Conservation (phyloP, 53 echinoderm and acorn worm species). For the Holothuria scabra region DNA sequence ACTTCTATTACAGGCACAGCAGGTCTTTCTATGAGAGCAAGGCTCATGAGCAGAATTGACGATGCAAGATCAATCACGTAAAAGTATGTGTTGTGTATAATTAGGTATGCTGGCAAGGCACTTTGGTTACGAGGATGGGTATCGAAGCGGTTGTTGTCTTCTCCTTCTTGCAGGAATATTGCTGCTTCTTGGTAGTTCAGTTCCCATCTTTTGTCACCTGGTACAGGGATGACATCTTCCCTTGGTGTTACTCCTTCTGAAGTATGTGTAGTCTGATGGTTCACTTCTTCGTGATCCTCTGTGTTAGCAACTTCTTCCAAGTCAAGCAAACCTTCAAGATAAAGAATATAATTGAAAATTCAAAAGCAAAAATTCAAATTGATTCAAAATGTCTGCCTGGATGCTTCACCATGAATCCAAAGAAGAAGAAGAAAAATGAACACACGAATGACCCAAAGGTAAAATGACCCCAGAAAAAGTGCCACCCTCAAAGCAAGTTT, state of each 20-base stretch:
- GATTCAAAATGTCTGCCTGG: too few species aligned
- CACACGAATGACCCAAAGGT: too few species aligned
- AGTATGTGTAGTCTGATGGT: not conserved
- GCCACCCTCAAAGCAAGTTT: too few species aligned
- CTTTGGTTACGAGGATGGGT: conserved; percentile 79
- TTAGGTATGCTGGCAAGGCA: conserved; percentile 89
- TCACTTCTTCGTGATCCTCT: not conserved
- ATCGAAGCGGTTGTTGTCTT: conserved; percentile 86
- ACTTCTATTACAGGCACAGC: conserved; percentile 74
- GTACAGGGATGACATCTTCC: not conserved
- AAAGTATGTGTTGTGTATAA: conserved; percentile 90
- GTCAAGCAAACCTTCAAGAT: not conserved
- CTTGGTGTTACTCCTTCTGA: not conserved
- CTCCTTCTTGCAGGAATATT: conserved; percentile 77
- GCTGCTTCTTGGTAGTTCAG: conserved; percentile 67
- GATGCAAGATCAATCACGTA: conserved; percentile 86
- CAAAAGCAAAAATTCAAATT: too few species aligned
- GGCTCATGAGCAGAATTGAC: conserved; percentile 68
- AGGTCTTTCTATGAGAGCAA: conserved; percentile 83
- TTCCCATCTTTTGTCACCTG: conserved; percentile 67
- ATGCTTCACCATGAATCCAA: too few species aligned
- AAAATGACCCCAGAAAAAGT: too few species aligned
- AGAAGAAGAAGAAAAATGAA: too few species aligned
- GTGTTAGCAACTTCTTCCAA: conserved; percentile 5
- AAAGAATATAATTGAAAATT: too few species aligned